These are phyloP conservation scores for Poecile montanus DNA, from an alignment of 2,797 vertebrate genomes.

Conservation along the genomic window DNA sequence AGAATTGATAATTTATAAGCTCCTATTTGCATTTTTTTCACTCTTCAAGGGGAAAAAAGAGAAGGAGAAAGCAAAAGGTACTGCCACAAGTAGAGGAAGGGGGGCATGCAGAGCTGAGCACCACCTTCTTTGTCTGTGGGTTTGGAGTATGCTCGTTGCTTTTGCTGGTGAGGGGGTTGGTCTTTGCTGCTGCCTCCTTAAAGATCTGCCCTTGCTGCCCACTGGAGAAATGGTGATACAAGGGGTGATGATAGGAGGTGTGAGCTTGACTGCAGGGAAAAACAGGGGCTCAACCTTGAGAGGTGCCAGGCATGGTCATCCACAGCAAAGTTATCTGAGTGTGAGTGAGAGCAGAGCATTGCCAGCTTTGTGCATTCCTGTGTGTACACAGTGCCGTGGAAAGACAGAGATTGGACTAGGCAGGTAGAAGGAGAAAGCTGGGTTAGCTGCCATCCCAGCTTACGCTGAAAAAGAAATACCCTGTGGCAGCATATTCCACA, in stretches of 20 bases:
- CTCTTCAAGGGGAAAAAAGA: neutral
- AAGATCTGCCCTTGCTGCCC: neutral
- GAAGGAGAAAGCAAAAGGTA: neutral
- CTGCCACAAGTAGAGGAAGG: neutral
- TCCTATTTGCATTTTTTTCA: constrained; percentile 35
- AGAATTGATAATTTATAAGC: constrained; percentile 71
- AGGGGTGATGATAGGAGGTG: neutral
- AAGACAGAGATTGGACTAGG: constrained; percentile 49
- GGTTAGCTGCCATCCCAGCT: constrained; percentile 68
- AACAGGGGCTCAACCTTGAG: neutral
- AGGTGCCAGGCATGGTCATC: neutral
- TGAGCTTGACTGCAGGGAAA: neutral
- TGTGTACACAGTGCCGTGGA: neutral
- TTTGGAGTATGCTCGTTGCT: neutral
- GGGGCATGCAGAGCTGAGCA: neutral
- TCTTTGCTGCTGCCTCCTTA: neutral
- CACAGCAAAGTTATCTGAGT: neutral
- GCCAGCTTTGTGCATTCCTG: neutral
- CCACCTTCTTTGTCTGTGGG: neutral
- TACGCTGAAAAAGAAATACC: constrained; percentile 46
- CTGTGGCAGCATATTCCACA: constrained; percentile 64
- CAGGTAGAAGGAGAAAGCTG: constrained; percentile 75
- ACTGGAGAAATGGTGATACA: neutral
- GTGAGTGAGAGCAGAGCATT: neutral
- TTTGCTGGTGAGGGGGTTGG: neutral